Percentiles rank a stretch among this genome's conserved stretches.
phyloP scores from a whole-genome alignment of 2,888 invertebrate genomes.

The Idaea aversata region DNA sequence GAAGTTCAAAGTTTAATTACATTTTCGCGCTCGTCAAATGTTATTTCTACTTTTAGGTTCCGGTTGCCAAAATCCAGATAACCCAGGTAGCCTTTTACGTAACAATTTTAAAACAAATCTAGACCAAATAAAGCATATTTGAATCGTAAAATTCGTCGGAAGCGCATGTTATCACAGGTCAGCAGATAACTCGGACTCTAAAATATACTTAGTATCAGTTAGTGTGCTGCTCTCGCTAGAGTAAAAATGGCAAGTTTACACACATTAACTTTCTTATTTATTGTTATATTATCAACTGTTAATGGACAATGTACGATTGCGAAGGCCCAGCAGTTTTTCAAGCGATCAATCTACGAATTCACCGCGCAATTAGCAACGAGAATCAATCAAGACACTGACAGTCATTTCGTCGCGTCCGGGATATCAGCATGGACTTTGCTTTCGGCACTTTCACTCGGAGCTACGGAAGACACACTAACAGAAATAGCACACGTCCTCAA shows the following conservation, averaged over 20 bases:
- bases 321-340: slow-evolving; percentile 35
- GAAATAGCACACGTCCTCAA: slow-evolving; percentile 51
- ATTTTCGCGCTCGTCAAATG: background rate
- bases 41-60: too few species aligned
- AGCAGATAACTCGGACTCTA: slow-evolving; percentile 31
- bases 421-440: slow-evolving; percentile 63
- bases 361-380: slow-evolving; percentile 41
- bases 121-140: background rate
- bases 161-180: slow-evolving; percentile 37
- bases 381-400: slow-evolving; percentile 53
- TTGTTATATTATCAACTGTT: slow-evolving; percentile 32
- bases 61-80: background rate
- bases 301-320: slow-evolving; percentile 41
- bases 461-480: slow-evolving; percentile 44
- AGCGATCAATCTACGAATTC: slow-evolving; percentile 51
- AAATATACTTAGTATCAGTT: slow-evolving; percentile 28
- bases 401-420: slow-evolving; percentile 60
- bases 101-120: slow-evolving; percentile 2
- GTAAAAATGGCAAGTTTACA: slow-evolving; percentile 37
- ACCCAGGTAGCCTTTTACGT: background rate
- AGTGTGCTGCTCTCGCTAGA: slow-evolving; percentile 31
- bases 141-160: slow-evolving; percentile 3
- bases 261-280: slow-evolving; percentile 31
- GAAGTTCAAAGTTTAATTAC: background rate
- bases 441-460: slow-evolving; percentile 53